Evolutionary conservation across 1,140 invertebrate species (phyloP), one percentile per base, ranked within the genome.

Genomic region (Drosophila willistoni): DNA sequence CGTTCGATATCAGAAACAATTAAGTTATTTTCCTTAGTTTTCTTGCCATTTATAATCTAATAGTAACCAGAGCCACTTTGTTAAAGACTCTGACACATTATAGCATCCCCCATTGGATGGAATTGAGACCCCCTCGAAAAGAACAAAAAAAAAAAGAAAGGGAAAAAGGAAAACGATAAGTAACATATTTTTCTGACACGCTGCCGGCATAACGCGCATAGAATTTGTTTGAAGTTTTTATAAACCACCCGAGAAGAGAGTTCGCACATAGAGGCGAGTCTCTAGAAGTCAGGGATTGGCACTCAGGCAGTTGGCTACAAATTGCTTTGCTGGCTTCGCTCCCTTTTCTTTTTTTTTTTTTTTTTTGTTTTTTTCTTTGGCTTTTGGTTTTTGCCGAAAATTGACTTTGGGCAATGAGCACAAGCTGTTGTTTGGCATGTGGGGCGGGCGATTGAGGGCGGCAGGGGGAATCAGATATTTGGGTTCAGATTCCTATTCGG

Each of bases 141-240:
- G 12, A 39, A 13, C 36, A 39, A 39, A 39, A 39, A 14, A 42
- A 42, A 42, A 14, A 44, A 14, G 14, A 14, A 44, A 44, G 6
- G n/a, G n/a, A 14, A 17, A 44, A 17, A 51, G 17, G 42, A 62
- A 64, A 71, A 85, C 77, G 81, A 77, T 75, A 68, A 80, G 84
- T 80, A 89, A 89, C 84, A 89, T 76, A 89, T 89, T 89, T 89
- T 89, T 84, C 74, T 84, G 84, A 89, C 84, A 81, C 77, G 54
- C 61, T 55, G 84, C 79, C 80, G 63, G 76, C 75, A 75, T 79
- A 86, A 74, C 64, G 75, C 66, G 71, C 68, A 81, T 70, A 57
- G 77, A 79, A 84, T 90, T 89, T 84, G 81, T 81, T 89, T 75
- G 71, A 89, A 90, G 85, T 89, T 89, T 89, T 89, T 80, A 71